Percentiles rank a stretch among this genome's conserved stretches.
phyloP scores from a whole-genome alignment of 2,113 vertebrate genomes.

The Petaurus breviceps region DNA sequence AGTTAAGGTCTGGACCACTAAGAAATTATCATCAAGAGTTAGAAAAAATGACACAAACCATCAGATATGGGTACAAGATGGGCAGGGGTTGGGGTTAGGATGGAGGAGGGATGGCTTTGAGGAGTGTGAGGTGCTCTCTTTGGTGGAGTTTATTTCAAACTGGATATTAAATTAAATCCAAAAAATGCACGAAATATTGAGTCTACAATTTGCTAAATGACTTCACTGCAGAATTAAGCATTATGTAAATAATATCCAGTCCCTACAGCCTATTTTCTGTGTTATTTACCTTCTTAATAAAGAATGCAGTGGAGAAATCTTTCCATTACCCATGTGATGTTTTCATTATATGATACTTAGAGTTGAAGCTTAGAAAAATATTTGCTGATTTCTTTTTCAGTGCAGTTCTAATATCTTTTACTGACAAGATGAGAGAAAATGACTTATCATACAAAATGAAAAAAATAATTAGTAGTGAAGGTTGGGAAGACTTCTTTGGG shows the following conservation, averaged over 20 bases:
- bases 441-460: not conserved
- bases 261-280: not conserved
- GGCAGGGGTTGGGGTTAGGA: not conserved
- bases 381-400: slow-evolving; percentile 4
- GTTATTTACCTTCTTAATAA: slow-evolving; percentile 58
- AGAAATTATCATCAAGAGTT: slow-evolving; percentile 5
- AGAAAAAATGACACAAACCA: not conserved
- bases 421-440: slow-evolving; percentile 38
- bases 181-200: slow-evolving; percentile 64
- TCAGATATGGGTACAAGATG: not conserved
- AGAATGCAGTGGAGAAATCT: slow-evolving; percentile 11
- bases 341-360: slow-evolving; percentile 37
- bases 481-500: slow-evolving; percentile 53
- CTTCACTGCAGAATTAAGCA: slow-evolving; percentile 64
- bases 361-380: slow-evolving; percentile 25
- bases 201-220: slow-evolving; percentile 18
- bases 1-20: not conserved
- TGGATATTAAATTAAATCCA: slow-evolving; percentile 70
- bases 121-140: not conserved
- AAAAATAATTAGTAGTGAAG: slow-evolving; percentile 63
- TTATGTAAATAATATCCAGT: slow-evolving; percentile 46
- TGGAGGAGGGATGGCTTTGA: not conserved
- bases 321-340: slow-evolving; percentile 34
- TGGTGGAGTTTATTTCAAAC: not conserved
- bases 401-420: slow-evolving; percentile 47